These are phyloP conservation scores for Anoura caudifer DNA, from an alignment of 2,113 vertebrate genomes.

Conservation along the genomic window DNA sequence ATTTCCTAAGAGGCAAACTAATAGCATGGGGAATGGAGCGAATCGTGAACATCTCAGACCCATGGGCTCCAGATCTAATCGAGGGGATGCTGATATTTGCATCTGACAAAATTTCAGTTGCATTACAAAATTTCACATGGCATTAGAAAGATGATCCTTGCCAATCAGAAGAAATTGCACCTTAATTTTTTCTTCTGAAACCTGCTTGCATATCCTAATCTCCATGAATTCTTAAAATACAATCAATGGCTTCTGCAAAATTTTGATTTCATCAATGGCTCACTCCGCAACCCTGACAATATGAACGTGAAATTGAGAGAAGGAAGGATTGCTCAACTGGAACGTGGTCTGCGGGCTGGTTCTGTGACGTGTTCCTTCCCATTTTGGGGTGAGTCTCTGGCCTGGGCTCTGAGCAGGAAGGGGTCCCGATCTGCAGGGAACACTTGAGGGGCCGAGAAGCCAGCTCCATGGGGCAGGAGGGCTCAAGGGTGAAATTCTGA, in stretches of 20 bases:
- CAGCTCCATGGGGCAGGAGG: not conserved
- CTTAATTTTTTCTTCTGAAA: too few species aligned
- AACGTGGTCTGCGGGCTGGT: not conserved
- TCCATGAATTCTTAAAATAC: too few species aligned
- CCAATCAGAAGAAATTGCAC: too few species aligned
- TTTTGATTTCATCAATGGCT: not conserved
- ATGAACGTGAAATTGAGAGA: not conserved
- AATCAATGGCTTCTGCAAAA: not conserved
- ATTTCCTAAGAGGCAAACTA: not conserved
- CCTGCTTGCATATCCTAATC: not conserved
- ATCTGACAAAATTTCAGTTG: too few species aligned
- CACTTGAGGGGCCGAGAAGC: not conserved
- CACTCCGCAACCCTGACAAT: not conserved
- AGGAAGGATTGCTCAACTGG: not conserved
- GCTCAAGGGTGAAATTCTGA: not conserved
- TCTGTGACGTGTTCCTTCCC: not conserved
- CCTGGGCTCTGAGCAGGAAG: not conserved
- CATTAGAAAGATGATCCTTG: too few species aligned
- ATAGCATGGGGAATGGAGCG: not conserved
- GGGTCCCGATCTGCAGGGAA: not conserved
- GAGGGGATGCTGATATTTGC: not conserved
- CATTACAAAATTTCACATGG: too few species aligned
- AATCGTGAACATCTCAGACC: not conserved
- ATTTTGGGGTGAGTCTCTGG: not conserved
- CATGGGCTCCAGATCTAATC: fast-evolving